Conservation (phyloP, 2,797 vertebrate genomes). For the Chelon labrosus region DNA sequence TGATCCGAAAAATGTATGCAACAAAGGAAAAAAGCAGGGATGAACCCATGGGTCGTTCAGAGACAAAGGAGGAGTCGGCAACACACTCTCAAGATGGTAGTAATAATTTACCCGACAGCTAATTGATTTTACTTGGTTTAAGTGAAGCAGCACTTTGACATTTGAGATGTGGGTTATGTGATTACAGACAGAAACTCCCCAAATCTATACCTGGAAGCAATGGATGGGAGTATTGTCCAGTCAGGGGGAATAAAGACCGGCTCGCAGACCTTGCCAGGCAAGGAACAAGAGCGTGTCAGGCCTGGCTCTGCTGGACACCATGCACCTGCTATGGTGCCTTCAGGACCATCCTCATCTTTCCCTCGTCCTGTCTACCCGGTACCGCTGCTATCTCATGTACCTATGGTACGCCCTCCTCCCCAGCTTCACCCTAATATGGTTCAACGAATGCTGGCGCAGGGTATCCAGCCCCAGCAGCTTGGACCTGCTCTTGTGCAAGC, state of each 20-base stretch:
- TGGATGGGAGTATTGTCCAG: slow-evolving; percentile 72
- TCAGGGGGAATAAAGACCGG: slow-evolving; percentile 78
- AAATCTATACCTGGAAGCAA: slow-evolving; percentile 75
- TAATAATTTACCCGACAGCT: not conserved
- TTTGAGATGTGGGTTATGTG: slow-evolving; percentile 15
- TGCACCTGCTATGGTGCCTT: slow-evolving; percentile 88
- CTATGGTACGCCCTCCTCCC: slow-evolving; percentile 91
- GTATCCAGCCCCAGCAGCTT: slow-evolving; percentile 93
- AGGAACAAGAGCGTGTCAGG: slow-evolving; percentile 92
- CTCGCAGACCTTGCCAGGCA: slow-evolving; percentile 80
- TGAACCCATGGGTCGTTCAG: slow-evolving; percentile 86
- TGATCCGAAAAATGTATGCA: slow-evolving; percentile 99
- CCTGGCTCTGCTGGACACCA: slow-evolving; percentile 90
- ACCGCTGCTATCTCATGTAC: slow-evolving; percentile 93
- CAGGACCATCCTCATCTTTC: slow-evolving; percentile 89
- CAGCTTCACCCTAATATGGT: slow-evolving; percentile 95
- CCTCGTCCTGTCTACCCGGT: slow-evolving; percentile 94
- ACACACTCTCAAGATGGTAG: slow-evolving; percentile 89
- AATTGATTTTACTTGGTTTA: not conserved
- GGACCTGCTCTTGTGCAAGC: slow-evolving; percentile 92
- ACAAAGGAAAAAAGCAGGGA: slow-evolving; percentile 97
- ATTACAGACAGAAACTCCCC: slow-evolving; percentile 76
- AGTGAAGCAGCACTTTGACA: not conserved
- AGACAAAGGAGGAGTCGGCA: slow-evolving; percentile 87
- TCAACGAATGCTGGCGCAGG: slow-evolving; percentile 95